Conservation (phyloP, 2,888 invertebrate species). For the Cheilosia impressa region DNA sequence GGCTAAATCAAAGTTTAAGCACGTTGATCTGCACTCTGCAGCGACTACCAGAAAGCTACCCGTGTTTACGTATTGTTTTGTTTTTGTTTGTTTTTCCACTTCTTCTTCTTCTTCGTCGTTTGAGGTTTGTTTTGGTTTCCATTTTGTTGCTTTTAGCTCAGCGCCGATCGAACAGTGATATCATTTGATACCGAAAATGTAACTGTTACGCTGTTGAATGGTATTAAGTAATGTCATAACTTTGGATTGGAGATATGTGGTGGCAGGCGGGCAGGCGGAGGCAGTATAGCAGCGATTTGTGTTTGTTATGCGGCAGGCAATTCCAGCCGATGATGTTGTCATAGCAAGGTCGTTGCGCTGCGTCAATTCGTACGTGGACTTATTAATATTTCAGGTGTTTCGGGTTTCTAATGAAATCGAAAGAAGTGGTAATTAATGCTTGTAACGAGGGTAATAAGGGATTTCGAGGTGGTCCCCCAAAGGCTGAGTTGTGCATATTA, state of each 20-base stretch:
- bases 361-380: constrained; percentile 21
- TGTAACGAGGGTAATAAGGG: constrained; percentile 24
- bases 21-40: constrained; percentile 48
- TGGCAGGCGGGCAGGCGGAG: constrained; percentile 9
- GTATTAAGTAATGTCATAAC: constrained; percentile 70
- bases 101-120: constrained; percentile 1
- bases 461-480: constrained; percentile 1
- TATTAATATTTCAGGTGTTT: constrained; percentile 45
- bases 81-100: constrained; percentile 64
- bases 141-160: constrained; percentile 1
- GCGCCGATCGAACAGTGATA: constrained; percentile 62
- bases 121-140: constrained; percentile 15
- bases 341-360: constrained; percentile 72
- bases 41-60: constrained; percentile 62
- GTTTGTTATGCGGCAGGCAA: constrained; percentile 59
- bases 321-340: constrained; percentile 63
- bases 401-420: constrained; percentile 31
- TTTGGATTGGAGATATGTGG: constrained; percentile 28
- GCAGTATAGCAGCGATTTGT: neutral
- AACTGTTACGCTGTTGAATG: constrained; percentile 67
- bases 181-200: constrained; percentile 73
- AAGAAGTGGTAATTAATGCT: constrained; percentile 18
- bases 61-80: constrained; percentile 65
- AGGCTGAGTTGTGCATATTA: neutral
- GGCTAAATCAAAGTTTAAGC: constrained; percentile 42